Evolutionary conservation across 2,797 vertebrate genomes (phyloP).

Genomic region (Austrolebias charrua): DNA sequence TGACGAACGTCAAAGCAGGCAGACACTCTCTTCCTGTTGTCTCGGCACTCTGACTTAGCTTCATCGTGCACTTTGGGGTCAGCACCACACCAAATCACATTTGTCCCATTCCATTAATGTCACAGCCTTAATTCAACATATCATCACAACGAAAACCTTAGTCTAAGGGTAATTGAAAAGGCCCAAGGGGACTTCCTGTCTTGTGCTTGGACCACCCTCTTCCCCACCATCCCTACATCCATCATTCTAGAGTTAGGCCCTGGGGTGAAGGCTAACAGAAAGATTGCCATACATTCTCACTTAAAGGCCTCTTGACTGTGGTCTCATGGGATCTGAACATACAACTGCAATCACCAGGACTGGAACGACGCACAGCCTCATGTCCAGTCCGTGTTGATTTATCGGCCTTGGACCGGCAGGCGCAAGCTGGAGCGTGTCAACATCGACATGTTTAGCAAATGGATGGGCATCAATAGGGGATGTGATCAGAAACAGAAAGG

Average conservation of each 20-base stretch:
- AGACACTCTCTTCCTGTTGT: constrained; percentile 12
- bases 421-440: constrained; percentile 46
- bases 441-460: constrained; percentile 61
- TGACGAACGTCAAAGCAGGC: background rate
- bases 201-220: constrained; percentile 55
- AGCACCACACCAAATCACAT: constrained; percentile 73
- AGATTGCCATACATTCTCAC: constrained; percentile 61
- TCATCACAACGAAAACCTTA: constrained; percentile 69
- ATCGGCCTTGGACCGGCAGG: constrained; percentile 46
- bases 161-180: constrained; percentile 82
- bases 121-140: constrained; percentile 76
- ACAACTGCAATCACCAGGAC: constrained; percentile 9
- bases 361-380: constrained; percentile 40
- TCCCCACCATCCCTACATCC: constrained; percentile 64
- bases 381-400: constrained; percentile 61
- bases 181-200: constrained; percentile 76
- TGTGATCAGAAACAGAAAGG: constrained; percentile 78
- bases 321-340: constrained; percentile 28
- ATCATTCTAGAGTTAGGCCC: constrained; percentile 75
- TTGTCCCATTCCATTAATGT: constrained; percentile 76
- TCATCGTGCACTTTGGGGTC: constrained; percentile 60
- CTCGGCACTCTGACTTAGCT: constrained; percentile 11
- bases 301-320: constrained; percentile 53
- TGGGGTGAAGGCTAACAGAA: constrained; percentile 77
- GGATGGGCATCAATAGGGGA: constrained; percentile 72